Base-by-base conservation (phyloP, 64 coral and sea anemone genomes). In the Montipora sp. region DNA sequence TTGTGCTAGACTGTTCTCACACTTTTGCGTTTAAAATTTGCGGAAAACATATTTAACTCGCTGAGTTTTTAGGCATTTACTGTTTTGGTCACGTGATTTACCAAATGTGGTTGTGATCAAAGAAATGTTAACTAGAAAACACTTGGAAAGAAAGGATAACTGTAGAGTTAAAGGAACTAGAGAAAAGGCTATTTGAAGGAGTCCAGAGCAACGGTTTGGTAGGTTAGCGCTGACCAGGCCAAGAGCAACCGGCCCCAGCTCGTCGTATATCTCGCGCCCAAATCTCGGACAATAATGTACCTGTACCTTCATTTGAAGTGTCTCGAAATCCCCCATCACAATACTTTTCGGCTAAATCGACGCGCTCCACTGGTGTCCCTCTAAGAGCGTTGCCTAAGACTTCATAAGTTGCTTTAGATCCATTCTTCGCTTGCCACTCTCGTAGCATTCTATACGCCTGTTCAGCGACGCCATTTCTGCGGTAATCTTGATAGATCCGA, bases 371-470 rank as follows among this genome's bases (percentile, higher is more conserved):
- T 48, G n/a, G 19, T 20, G 8, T 5, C 10, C 21, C 16, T 85
- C 44, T 71, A 15, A 85, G 36, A 15, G 82, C 61, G 20, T 51
- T 44, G 13, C 65, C 82, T 20, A 85, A 67, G 5, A 22, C 61
- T 71, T 85, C 60, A 70, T 50, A 85, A 66, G 44, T 85, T 11
- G 82, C 82, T 43, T n/a, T 19, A 16, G 65, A 49, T 49, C 82
- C 82, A 5, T 85, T 85, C 20, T 20, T 20, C 12, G 49, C 63
- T n/a, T 71, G 45, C 65, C 82, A 85, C 15, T 14, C 46, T 66
- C 12, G 46, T 8, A 85, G 82, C 44, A 85, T 71, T 85, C 82
- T 69, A 45, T 85, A 85, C 8, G 82, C 63, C 46, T 85, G 82
- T 21, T 85, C 82, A 46, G 68, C 20, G 4, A 71, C 45, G 0